Conservation (phyloP, 2,797 vertebrate genomes). For the Fundulus diaphanus region DNA sequence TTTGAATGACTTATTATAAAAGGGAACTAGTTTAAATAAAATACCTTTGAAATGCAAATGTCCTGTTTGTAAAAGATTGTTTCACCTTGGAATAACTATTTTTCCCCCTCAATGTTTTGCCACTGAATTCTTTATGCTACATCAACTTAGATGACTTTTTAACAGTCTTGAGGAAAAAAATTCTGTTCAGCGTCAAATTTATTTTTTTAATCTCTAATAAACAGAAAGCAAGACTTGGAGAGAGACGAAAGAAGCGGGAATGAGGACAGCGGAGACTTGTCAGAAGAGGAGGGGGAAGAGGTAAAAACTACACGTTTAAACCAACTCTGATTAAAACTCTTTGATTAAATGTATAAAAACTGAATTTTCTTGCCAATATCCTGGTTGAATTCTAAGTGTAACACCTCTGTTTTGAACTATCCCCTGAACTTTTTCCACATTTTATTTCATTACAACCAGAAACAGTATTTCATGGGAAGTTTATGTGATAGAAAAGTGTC, state of each 20-base stretch:
- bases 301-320: constrained; percentile 21
- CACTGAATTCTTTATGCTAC: neutral
- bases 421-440: neutral
- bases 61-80: neutral
- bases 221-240: constrained; percentile 90
- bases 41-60: neutral
- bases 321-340: neutral
- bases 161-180: neutral
- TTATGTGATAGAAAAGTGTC: no score
- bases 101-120: neutral
- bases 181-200: neutral
- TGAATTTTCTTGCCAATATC: neutral
- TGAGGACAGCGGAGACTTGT: constrained; percentile 95
- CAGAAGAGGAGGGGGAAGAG: constrained; percentile 84
- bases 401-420: neutral
- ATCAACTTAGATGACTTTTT: neutral
- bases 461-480: no score
- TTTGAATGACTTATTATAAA: no score
- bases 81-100: neutral
- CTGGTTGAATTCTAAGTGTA: neutral
- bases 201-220: neutral
- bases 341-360: neutral
- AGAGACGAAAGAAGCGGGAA: constrained; percentile 89
- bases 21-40: neutral
- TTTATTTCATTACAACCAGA: neutral